Evolutionary conservation across 2,888 invertebrate genomes (phyloP), one percentile per base, ranked within the genome.

Genomic region (Onchidella celtica): DNA sequence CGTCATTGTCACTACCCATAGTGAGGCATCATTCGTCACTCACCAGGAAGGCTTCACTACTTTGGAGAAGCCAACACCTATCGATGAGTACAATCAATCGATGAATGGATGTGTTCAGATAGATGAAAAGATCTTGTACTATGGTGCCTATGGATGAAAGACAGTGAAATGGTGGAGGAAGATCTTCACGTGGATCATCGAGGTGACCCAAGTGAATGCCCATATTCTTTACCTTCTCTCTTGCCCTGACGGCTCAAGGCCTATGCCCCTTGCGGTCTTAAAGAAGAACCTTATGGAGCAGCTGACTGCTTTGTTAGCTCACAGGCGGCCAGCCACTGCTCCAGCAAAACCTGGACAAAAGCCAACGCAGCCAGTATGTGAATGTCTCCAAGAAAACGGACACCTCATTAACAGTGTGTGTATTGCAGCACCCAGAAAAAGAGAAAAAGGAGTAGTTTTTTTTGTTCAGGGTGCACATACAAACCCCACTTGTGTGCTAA

Each of bases 71-170:
- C 47, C 70, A 70, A 3, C 55, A 3, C 14, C n/a, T 11, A 55
- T 55, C 34, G 55, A 32, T 32, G 55, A 47, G 1, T 70, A 70
- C 55, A 70, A 70, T 21, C 29, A 36, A 2, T 2, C 27, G 14
- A 70, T 55, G 70, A 70, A 70, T 70, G 70, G 47, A 14, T 70
- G 70, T 47, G n/a, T 47, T 34, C 24, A 70, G 29, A 21, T 27
- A 11, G 70, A 40, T 47, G 29, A 70, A 17, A 29, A 27, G 3
- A 29, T 55, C 17, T 27, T 6, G 11, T 47, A 3, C 4, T 55
- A 55, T 55, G 55, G 47, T 14, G 27, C 55, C 9, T 29, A 32
- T 6, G 21, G 2, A 2, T 24, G 70, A 24, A 27, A 34, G 34
- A 55, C 70, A 3, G 34, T 11, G 29, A 70, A 70, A n/a, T 70